These are phyloP conservation scores for Gallinago media DNA, from an alignment of 2,113 vertebrate genomes.

Conservation along the genomic window DNA sequence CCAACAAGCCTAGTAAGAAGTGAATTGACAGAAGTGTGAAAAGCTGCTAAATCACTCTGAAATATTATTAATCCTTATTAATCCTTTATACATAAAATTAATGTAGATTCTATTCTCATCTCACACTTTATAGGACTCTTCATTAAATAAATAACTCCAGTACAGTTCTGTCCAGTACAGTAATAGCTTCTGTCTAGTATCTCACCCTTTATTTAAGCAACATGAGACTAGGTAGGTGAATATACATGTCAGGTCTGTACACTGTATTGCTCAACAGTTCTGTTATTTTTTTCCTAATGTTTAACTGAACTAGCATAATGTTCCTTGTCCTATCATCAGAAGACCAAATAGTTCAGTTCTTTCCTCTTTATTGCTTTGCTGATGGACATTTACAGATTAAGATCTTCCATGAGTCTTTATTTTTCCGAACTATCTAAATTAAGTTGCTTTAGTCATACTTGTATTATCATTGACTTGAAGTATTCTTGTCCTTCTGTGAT, in stretches of 20 bases:
- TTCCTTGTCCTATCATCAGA: neutral
- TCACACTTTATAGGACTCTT: neutral
- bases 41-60: neutral
- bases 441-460: neutral
- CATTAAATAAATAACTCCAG: neutral
- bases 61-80: neutral
- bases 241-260: neutral
- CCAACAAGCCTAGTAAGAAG: neutral
- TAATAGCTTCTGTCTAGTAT: neutral
- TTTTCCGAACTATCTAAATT: neutral
- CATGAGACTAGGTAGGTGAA: neutral
- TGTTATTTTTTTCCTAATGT: neutral
- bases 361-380: neutral
- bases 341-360: neutral
- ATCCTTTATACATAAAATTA: neutral
- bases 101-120: neutral
- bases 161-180: neutral
- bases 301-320: neutral
- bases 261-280: neutral
- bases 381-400: neutral
- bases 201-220: neutral
- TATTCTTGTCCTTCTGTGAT: neutral
- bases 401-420: neutral
- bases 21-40: neutral
- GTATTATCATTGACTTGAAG: neutral